These are phyloP conservation scores for Aquatica leii DNA, from an alignment of 2,888 invertebrate genomes.

Conservation along the genomic window DNA sequence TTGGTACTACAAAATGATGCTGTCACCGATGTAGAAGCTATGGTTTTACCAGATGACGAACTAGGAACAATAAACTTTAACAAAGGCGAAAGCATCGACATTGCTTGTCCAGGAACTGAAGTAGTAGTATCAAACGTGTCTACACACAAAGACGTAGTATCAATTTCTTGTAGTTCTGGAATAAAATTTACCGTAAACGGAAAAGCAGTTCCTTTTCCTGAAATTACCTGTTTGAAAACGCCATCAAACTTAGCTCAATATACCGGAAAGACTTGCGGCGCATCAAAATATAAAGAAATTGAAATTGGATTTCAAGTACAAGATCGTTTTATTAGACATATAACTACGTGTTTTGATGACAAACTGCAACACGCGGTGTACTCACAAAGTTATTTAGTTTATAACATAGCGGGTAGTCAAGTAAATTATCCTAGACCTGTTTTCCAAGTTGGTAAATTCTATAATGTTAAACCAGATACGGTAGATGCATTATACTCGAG, in stretches of 20 bases:
- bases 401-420: conserved; percentile 62
- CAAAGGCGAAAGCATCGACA: conserved; percentile 31
- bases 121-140: conserved; percentile 30
- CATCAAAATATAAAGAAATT: conserved; percentile 54
- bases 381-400: conserved; percentile 62
- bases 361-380: conserved; percentile 63
- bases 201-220: conserved; percentile 53
- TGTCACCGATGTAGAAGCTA: conserved; percentile 36
- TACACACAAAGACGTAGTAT: conserved; percentile 19
- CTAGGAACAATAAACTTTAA: conserved; percentile 38
- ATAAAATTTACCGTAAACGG: conserved; percentile 38
- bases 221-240: conserved; percentile 59
- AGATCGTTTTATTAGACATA: conserved; percentile 61
- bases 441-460: conserved; percentile 64
- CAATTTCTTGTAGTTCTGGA: conserved; percentile 40
- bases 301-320: conserved; percentile 64
- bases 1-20: conserved; percentile 59
- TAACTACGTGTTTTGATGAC: conserved; percentile 66
- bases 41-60: conserved; percentile 39
- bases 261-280: conserved; percentile 61
- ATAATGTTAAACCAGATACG: conserved; percentile 52
- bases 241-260: conserved; percentile 58
- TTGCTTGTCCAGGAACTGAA: conserved; percentile 43
- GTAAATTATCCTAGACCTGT: conserved; percentile 61
- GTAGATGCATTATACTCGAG: conserved; percentile 53